Evolutionary conservation across 2,888 invertebrate genomes (phyloP).

Genomic region (Luperina nickerlii): DNA sequence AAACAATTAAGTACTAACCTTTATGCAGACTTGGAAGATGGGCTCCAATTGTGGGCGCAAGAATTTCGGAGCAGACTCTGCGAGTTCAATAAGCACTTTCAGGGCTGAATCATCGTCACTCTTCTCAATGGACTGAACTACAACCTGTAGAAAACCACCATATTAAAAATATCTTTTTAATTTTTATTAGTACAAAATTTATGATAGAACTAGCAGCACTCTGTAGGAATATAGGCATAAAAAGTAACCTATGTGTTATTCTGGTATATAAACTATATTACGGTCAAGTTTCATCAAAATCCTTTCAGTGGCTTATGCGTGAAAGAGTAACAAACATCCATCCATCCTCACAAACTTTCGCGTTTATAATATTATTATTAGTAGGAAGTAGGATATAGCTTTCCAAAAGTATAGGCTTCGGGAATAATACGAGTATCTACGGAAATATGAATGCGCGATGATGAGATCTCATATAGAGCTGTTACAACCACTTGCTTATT

Average conservation of each 20-base stretch:
- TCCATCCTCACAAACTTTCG: too few species aligned
- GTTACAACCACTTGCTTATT: neutral
- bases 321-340: too few species aligned
- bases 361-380: too few species aligned
- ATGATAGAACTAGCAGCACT: neutral
- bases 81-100: conserved; percentile 98
- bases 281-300: too few species aligned
- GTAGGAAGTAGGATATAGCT: neutral
- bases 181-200: neutral
- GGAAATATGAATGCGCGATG: neutral
- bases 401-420: neutral
- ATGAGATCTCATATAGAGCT: neutral
- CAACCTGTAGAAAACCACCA: conserved; percentile 85
- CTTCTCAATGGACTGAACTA: conserved; percentile 95
- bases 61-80: conserved; percentile 98
- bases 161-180: neutral
- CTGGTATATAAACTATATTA: too few species aligned
- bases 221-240: too few species aligned
- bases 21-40: conserved; percentile 91
- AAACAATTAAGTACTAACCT: conserved; percentile 62
- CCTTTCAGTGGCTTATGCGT: too few species aligned
- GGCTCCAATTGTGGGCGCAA: conserved; percentile 95
- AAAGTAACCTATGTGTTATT: too few species aligned
- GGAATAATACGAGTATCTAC: neutral
- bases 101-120: conserved; percentile 97